Percentiles rank a stretch among this genome's conserved stretches.
Conservation (phyloP, 2,113 vertebrate genomes). For the Pelecanoides urinatrix region DNA sequence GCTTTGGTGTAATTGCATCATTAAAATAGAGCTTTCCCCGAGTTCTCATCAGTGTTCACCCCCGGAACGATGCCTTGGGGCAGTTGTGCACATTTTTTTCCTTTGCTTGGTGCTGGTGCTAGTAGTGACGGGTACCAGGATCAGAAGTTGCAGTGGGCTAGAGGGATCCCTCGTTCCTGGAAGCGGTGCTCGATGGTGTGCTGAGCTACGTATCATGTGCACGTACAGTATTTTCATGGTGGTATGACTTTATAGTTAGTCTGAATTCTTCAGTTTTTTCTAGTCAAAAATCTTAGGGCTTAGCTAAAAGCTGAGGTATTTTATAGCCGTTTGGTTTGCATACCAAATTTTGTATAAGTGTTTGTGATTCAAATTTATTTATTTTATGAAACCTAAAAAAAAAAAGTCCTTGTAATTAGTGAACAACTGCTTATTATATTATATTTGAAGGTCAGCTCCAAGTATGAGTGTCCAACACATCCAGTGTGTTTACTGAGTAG, state of each 20-base stretch:
- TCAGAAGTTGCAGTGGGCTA: background rate
- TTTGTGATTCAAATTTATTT: background rate
- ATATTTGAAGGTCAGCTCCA: background rate
- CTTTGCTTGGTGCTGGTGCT: background rate
- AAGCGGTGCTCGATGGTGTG: background rate
- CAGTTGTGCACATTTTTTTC: background rate
- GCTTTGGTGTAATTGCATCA: background rate
- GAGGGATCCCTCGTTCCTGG: background rate
- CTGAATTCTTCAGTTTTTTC: background rate
- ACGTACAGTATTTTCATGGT: background rate
- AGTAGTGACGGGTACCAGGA: fast-evolving
- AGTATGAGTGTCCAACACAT: background rate
- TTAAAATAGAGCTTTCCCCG: background rate
- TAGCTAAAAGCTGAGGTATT: background rate
- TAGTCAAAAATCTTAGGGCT: background rate
- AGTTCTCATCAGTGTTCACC: background rate
- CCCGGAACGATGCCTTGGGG: fast-evolving
- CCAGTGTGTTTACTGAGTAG: background rate
- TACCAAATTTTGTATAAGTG: background rate
- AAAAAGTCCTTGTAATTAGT: fast-evolving
- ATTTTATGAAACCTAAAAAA: background rate
- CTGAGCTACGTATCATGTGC: background rate
- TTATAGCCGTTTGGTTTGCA: background rate
- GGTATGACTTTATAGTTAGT: background rate
- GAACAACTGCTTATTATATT: background rate